Percentiles rank a stretch among this genome's conserved stretches.
phyloP scores from a whole-genome alignment of 2,113 vertebrate genomes.

The Hoplias malabaricus region DNA sequence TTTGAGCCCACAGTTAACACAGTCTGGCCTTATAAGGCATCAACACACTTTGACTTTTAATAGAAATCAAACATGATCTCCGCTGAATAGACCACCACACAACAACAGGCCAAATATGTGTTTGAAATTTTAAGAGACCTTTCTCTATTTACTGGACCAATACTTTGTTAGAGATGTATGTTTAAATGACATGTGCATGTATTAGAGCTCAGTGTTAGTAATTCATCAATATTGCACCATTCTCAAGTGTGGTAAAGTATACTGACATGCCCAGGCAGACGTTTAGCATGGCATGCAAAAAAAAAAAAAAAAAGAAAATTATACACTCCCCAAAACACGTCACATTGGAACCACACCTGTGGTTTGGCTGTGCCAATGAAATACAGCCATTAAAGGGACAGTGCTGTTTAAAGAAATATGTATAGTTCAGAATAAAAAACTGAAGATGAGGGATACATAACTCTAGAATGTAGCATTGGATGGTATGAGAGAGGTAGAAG shows the following conservation, averaged over 20 bases:
- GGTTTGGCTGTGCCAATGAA: slow-evolving; percentile 60
- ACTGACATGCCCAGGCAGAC: slow-evolving; percentile 44
- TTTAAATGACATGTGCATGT: neutral
- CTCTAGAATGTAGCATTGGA: slow-evolving; percentile 11
- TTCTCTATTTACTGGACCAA: neutral
- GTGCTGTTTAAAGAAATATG: neutral
- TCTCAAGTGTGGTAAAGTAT: slow-evolving; percentile 35
- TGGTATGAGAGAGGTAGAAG: slow-evolving; percentile 13
- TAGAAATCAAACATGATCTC: slow-evolving; percentile 10
- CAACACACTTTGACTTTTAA: slow-evolving; percentile 19
- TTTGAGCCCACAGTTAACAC: slow-evolving; percentile 50
- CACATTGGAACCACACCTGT: slow-evolving; percentile 48
- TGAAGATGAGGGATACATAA: neutral
- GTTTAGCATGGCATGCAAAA: slow-evolving; percentile 15
- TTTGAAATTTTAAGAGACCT: slow-evolving; percentile 12
- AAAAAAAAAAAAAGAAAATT: slow-evolving; percentile 13
- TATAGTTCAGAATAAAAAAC: slow-evolving; percentile 6
- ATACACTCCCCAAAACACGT: slow-evolving; percentile 35
- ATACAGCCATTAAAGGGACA: slow-evolving; percentile 30
- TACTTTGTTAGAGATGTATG: neutral
- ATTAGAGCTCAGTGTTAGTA: slow-evolving; percentile 10
- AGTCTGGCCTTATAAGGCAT: slow-evolving; percentile 62
- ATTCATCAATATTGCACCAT: slow-evolving; percentile 11
- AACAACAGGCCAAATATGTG: slow-evolving; percentile 28
- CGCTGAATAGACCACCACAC: neutral